Percentiles rank a stretch among this genome's conserved stretches.
Conservation (phyloP, 1,140 invertebrate species). For the Gonatopus flavifemur region DNA sequence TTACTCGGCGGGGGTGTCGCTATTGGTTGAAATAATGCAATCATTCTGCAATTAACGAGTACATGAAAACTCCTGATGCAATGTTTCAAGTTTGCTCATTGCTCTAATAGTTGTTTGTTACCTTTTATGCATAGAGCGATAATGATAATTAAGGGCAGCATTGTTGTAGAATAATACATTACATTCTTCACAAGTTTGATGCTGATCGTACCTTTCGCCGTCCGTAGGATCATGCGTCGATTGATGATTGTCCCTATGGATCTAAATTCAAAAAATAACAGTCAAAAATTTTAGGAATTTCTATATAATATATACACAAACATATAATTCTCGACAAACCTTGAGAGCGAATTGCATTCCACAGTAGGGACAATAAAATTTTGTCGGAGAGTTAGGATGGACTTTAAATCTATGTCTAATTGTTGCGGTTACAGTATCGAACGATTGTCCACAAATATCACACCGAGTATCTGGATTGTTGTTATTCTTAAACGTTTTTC, state of each 20-base stretch:
- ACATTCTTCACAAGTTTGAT: conserved; percentile 61
- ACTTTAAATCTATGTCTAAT: conserved; percentile 70
- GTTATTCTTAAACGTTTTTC: conserved; percentile 33
- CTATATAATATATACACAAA: not conserved
- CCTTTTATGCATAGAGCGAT: conserved; percentile 66
- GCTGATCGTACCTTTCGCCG: conserved; percentile 51
- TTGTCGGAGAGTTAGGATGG: conserved; percentile 64
- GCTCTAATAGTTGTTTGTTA: conserved; percentile 15
- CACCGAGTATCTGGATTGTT: conserved; percentile 47
- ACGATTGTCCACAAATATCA: conserved; percentile 64
- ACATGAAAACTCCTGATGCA: conserved; percentile 2
- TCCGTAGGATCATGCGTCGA: conserved; percentile 50
- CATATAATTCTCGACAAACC: conserved; percentile 43
- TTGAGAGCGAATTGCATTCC: conserved; percentile 71
- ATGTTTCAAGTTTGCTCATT: not conserved
- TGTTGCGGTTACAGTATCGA: conserved; percentile 64
- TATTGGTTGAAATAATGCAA: conserved; percentile 57
- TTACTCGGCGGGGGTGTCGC: conserved; percentile 62
- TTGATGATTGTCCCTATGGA: conserved; percentile 64
- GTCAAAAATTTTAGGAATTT: not conserved
- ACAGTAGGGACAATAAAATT: conserved; percentile 69
- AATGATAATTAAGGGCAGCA: conserved; percentile 66
- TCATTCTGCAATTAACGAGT: conserved; percentile 48
- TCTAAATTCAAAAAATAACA: conserved; percentile 51
- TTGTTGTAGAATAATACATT: conserved; percentile 62